These are phyloP conservation scores for Parthenolecanium corni DNA, from an alignment of 2,888 invertebrate genomes.

Conservation along the genomic window DNA sequence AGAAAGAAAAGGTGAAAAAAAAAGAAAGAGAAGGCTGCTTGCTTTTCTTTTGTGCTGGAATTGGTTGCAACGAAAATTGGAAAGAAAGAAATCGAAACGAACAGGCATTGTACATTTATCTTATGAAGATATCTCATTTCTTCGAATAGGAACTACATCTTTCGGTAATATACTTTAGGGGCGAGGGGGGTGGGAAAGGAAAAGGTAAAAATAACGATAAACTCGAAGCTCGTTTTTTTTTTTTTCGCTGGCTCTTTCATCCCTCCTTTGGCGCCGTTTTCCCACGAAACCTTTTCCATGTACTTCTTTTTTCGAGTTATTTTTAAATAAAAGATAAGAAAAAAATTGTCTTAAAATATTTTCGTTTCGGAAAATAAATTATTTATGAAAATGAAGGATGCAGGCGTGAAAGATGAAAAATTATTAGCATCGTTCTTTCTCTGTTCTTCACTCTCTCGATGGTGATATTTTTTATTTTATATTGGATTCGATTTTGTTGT, in stretches of 20 bases:
- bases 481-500: no score
- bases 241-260: neutral
- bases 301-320: neutral
- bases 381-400: no score
- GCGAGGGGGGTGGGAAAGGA: neutral
- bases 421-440: no score
- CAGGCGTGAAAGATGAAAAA: no score
- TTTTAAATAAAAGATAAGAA: neutral
- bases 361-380: no score
- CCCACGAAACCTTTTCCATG: no score
- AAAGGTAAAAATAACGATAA: neutral
- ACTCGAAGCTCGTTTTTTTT: neutral
- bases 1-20: no score
- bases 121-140: constrained; percentile 19
- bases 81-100: constrained; percentile 16
- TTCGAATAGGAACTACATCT: constrained; percentile 20
- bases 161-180: neutral
- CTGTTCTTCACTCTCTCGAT: no score
- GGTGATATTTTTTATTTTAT: no score
- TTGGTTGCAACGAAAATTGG: constrained; percentile 4
- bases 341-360: neutral
- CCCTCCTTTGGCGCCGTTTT: neutral
- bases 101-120: constrained; percentile 13
- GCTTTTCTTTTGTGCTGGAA: neutral
- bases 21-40: no score